These are phyloP conservation scores for Monochamus alternatus DNA, from an alignment of 2,888 invertebrate genomes.

Conservation along the genomic window DNA sequence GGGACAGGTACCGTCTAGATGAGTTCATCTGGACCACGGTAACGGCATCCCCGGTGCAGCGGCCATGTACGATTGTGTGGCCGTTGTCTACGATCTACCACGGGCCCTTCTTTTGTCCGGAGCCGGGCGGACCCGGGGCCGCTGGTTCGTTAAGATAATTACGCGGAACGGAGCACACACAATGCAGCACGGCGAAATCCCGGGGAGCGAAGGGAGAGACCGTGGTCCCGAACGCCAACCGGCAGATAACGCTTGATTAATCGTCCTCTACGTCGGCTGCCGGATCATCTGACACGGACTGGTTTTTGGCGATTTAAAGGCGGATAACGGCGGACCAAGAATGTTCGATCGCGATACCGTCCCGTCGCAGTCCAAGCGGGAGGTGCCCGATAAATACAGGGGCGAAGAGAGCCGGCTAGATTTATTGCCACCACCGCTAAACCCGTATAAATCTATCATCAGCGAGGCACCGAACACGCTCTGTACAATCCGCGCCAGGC, in stretches of 20 bases:
- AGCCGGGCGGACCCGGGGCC: slow-evolving; percentile 33
- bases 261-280: slow-evolving; percentile 65
- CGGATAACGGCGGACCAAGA: slow-evolving; percentile 64
- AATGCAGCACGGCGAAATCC: slow-evolving; percentile 50
- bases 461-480: slow-evolving; percentile 46
- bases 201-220: slow-evolving; percentile 47
- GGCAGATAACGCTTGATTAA: slow-evolving; percentile 69
- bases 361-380: slow-evolving; percentile 43
- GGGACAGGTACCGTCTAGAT: no score
- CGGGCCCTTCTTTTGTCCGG: slow-evolving; percentile 37
- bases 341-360: slow-evolving; percentile 65
- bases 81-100: slow-evolving; percentile 33
- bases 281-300: slow-evolving; percentile 67
- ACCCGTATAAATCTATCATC: slow-evolving; percentile 57
- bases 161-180: slow-evolving; percentile 58
- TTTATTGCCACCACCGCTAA: slow-evolving; percentile 58
- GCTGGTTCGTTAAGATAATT: slow-evolving; percentile 61
- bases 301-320: slow-evolving; percentile 67
- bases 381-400: slow-evolving; percentile 55
- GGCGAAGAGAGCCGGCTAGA: slow-evolving; percentile 58
- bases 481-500: slow-evolving; percentile 46
- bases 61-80: slow-evolving; percentile 21
- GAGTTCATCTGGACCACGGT: not conserved
- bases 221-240: slow-evolving; percentile 50
- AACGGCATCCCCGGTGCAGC: slow-evolving; percentile 47